Evolutionary conservation across 2,797 vertebrate genomes (phyloP).

Genomic region (Xiphorhynchus erythropygius): DNA sequence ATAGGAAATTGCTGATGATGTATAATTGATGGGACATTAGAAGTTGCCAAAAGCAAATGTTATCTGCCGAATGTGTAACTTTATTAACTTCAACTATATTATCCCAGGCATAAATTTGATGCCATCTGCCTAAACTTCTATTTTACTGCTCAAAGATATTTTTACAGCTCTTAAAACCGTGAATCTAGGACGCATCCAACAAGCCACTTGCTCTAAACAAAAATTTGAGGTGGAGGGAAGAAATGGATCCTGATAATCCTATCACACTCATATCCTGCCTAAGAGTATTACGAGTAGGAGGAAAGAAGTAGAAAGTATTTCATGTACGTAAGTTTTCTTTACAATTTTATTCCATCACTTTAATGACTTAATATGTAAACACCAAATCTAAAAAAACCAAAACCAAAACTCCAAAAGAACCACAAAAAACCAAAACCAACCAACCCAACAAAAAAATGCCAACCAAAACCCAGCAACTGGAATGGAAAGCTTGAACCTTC

Average conservation of each 20-base stretch:
- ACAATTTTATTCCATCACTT: neutral
- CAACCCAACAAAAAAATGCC: neutral
- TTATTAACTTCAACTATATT: conserved; percentile 1
- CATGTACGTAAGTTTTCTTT: neutral
- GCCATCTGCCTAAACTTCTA: neutral
- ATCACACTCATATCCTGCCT: neutral
- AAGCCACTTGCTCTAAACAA: neutral
- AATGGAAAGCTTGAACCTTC: neutral
- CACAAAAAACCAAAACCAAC: no score
- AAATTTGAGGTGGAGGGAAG: neutral
- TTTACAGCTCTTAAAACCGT: neutral
- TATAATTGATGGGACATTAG: neutral
- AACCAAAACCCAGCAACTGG: neutral
- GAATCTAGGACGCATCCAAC: neutral
- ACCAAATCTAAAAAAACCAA: neutral
- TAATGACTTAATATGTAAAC: neutral
- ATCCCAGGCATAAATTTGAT: neutral
- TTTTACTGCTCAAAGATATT: neutral
- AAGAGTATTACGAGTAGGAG: neutral
- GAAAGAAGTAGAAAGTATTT: neutral
- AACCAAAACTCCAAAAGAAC: no score
- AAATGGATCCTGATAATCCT: neutral
- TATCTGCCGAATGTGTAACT: conserved; percentile 6
- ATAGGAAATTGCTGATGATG: neutral
- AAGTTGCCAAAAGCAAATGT: conserved; percentile 31